Conservation (phyloP, 2,113 vertebrate genomes). For the Lamprotornis superbus region DNA sequence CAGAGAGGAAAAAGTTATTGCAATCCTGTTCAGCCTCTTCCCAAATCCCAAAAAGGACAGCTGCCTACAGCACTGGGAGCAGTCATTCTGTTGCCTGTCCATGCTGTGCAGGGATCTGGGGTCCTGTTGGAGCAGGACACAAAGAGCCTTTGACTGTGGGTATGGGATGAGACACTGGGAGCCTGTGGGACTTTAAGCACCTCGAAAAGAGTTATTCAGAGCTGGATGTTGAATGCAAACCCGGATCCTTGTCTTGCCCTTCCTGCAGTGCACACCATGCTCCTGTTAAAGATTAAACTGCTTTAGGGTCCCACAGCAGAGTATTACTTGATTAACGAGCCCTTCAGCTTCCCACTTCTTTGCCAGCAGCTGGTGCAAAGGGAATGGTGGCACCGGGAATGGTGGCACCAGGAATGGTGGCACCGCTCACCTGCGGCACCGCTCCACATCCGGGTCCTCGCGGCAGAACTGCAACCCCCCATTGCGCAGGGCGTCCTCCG, state of each 20-base stretch:
- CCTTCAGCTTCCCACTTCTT: background rate
- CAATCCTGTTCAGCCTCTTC: background rate
- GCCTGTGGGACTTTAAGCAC: background rate
- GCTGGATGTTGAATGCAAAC: background rate
- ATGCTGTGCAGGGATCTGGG: background rate
- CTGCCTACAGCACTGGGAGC: background rate
- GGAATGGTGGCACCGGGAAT: background rate
- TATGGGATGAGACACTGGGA: accelerated
- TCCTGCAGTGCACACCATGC: background rate
- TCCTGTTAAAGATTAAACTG: conserved; percentile 38
- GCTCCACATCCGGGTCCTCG: conserved; percentile 84
- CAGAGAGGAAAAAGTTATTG: background rate
- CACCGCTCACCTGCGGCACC: conserved; percentile 78
- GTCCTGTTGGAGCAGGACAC: accelerated
- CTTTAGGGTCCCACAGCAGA: background rate
- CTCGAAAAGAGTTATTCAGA: background rate
- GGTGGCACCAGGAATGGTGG: background rate
- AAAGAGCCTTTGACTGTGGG: background rate
- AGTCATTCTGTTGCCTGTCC: background rate
- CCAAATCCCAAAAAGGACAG: background rate
- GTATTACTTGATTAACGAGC: background rate
- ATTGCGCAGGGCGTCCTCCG: conserved; percentile 86
- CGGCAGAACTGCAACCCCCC: conserved; percentile 84
- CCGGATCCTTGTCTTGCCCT: accelerated
- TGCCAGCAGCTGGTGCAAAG: background rate